A percentile compares a stretch with the other conserved stretches of the same genome.
Conservation (phyloP, 2,888 invertebrate species). For the Eutolmus rufibarbis region DNA sequence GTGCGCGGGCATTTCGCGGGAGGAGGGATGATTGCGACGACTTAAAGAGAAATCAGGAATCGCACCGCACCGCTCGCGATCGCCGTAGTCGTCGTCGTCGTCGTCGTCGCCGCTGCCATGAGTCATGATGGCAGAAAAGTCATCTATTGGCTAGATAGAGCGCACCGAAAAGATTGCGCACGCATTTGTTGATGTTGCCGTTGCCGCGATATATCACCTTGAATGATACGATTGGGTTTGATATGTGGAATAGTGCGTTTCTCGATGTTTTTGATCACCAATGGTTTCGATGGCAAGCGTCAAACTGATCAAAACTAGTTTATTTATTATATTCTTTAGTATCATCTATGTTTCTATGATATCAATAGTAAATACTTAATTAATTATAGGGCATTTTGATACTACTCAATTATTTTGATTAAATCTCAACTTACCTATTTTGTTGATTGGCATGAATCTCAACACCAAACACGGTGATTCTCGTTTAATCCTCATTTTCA, state of each 20-base stretch:
- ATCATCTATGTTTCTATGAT: background rate
- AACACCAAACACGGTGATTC: constrained; percentile 71
- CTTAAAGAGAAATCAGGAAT: constrained; percentile 29
- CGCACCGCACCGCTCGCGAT: background rate
- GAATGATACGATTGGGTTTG: background rate
- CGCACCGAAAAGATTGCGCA: background rate
- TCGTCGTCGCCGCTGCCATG: background rate
- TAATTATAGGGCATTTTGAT: background rate
- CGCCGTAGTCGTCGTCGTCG: background rate
- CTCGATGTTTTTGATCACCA: background rate
- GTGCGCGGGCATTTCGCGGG: background rate
- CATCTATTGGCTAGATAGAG: background rate
- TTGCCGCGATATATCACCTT: background rate
- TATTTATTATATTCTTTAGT: background rate
- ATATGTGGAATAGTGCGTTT: background rate
- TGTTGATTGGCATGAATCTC: constrained; percentile 67
- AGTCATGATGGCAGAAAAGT: background rate
- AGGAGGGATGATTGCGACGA: background rate
- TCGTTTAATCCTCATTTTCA: constrained; percentile 72
- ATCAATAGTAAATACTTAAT: background rate
- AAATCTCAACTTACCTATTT: constrained; percentile 52
- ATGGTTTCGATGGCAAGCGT: background rate
- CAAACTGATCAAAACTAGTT: background rate
- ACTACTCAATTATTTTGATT: background rate
- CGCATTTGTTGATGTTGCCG: background rate